Evolutionary conservation across 2,888 invertebrate species (phyloP), one percentile per base, ranked within the genome.

Genomic region (Chymomyza fuscimana): DNA sequence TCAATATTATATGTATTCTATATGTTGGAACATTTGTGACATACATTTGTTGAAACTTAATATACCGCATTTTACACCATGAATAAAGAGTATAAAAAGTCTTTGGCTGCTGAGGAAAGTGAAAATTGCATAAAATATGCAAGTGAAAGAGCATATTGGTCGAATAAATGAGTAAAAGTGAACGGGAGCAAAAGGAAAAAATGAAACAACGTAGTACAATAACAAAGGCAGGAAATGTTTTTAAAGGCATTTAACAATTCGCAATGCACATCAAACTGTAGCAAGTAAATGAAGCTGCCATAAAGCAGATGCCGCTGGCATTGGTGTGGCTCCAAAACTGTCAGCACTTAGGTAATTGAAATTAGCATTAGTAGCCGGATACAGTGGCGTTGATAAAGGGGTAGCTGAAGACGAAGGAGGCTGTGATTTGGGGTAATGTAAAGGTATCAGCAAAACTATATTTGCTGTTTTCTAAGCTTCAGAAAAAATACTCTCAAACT

Each of bases 81-180:
- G 9, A 32, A 1, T 7, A 32, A 32, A 32, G 32, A 3, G 32
- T 32, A 32, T 32, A 7, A 32, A 32, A 32, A 32, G 19, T 25
- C 32, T 58, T 56, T n/a, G 25, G 56, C 56, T 64, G 10, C 56
- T 56, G 66, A 59, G 72, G 82, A 88, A 85, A 86, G 88, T 88
- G 88, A 88, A 88, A 86, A 86, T 88, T 86, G 88, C 86, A 86
- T 84, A 87, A 86, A 80, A 78, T 75, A 83, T 63, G 52, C 65
- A 73, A 46, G 36, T 16, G 32, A 25, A 50, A 63, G 22, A 25
- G 51, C 50, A 80, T 36, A 54, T 51, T 56, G 58, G 67, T 63
- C 56, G 77, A 84, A 70, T 22, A 3, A 19, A 12, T 83, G 69
- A 77, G 74, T 75, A 80, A 86, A 83, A 83, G 83, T 73, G 66